Percentiles rank a stretch among this genome's conserved stretches.
Evolutionary conservation across 2,113 vertebrate species (phyloP).

Genomic region (Crotalus helleri): DNA sequence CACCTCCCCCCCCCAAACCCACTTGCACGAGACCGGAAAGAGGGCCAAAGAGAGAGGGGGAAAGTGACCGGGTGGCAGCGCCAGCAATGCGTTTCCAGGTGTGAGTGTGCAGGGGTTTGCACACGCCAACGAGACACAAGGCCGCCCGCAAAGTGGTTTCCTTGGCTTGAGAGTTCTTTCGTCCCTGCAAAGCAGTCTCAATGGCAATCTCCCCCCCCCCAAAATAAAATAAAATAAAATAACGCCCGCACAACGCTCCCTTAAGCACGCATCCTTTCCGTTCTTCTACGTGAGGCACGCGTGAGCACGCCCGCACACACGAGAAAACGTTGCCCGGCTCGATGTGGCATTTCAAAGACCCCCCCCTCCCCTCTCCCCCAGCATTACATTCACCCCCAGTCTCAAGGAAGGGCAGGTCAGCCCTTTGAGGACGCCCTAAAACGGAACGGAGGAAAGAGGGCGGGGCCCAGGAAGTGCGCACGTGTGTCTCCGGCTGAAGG

Average conservation of each 20-base stretch:
- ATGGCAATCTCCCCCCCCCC: background rate
- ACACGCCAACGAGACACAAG: conserved; percentile 37
- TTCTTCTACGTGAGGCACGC: conserved; percentile 9
- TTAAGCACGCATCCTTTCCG: conserved; percentile 29
- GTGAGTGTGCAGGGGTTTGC: background rate
- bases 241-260: background rate
- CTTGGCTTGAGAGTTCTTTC: conserved; percentile 32
- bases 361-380: background rate
- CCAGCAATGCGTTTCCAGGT: conserved; percentile 35
- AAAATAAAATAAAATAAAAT: no score
- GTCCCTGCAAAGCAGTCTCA: conserved; percentile 14
- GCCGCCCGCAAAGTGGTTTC: conserved; percentile 24
- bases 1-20: background rate
- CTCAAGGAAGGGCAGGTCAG: conserved; percentile 66
- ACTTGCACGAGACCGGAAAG: no score
- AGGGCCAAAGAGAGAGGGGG: no score
- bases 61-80: background rate
- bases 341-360: conserved; percentile 54
- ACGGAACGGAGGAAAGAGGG: conserved; percentile 45
- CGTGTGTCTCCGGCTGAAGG: conserved; percentile 68
- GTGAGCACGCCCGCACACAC: background rate
- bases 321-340: conserved; percentile 43
- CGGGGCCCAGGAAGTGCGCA: conserved; percentile 64
- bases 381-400: conserved; percentile 47
- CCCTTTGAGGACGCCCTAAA: conserved; percentile 61